Base-by-base conservation (phyloP, 2,113 vertebrate genomes). In the Anolis sagrei region DNA sequence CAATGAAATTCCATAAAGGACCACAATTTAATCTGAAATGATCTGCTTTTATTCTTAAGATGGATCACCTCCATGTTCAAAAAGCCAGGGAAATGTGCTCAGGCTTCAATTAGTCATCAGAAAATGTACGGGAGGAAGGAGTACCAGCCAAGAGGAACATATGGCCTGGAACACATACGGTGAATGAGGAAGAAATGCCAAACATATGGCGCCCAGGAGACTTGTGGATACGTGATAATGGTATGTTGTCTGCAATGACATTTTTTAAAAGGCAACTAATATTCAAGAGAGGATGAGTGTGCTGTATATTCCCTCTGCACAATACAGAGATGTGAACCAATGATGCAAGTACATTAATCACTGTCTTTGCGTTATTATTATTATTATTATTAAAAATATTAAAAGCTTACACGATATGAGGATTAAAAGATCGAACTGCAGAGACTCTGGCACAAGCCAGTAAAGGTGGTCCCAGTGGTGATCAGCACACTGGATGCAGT, bases 81-180 rank as follows among this genome's bases (percentile, higher is more conserved):
- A 83, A 64, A 48, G 19, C 54, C 58, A 48, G 75, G 72, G 72
- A 16, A 62, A 83, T 70, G 70, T 83, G 36, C 36, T 75, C 82
- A 83, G 39, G 25, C 62, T 78, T 36, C 48, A 78, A 85, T 78
- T 85, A 85, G 64, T 76, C 73, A 66, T 84, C 62, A 76, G 62
- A 29, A 49, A 76, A 49, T 51, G 32, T 69, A 84, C 29, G 44
- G 61, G 70, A 83, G 7, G 74, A 84, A 84, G 49, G 16, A 77
- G n/a, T 77, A 74, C 61, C 75, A 84, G 83, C 62, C 75, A 84
- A 69, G 62, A 61, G 78, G 48, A 85, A 79, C 76, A 79, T 85
- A 85, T 58, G 49, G 34, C 66, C 51, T 79, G 76, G 66, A 85
- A 85, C 76, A 73, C 13, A 36, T 61, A 23, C 27, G 49, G 16